phyloP scores from a whole-genome alignment of 2,797 vertebrate species.

The Cuculus canorus region DNA sequence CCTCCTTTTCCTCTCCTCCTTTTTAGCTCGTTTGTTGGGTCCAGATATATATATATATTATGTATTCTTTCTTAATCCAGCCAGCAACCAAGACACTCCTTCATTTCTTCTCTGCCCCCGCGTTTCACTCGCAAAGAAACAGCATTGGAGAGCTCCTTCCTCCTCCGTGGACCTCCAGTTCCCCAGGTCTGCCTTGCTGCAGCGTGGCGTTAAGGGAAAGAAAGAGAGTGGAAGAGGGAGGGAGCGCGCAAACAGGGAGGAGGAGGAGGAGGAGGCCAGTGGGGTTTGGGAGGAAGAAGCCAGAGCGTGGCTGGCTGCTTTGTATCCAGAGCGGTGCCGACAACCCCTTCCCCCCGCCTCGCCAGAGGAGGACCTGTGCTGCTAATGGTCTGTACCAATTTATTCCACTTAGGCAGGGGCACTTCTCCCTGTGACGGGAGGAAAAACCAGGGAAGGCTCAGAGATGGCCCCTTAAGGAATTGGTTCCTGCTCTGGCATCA shows the following conservation, averaged over 20 bases:
- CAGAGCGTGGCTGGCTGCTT: constrained; percentile 82
- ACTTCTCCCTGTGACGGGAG: constrained; percentile 44
- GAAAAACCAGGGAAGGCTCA: constrained; percentile 13
- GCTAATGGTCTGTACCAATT: constrained; percentile 90
- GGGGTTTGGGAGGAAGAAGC: constrained; percentile 57
- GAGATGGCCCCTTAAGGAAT: constrained; percentile 21
- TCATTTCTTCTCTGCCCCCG: not conserved
- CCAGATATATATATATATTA: not conserved
- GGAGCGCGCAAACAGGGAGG: not conserved
- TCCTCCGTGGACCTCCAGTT: not conserved
- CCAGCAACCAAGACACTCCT: not conserved
- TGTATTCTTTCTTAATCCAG: constrained; percentile 27
- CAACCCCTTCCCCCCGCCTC: constrained; percentile 61
- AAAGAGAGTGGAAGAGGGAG: constrained; percentile 44
- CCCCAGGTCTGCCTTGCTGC: constrained; percentile 39
- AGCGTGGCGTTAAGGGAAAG: constrained; percentile 21
- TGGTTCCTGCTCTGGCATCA: constrained; percentile 40
- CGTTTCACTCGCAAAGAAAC: not conserved
- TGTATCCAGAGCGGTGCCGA: constrained; percentile 78
- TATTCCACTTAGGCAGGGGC: constrained; percentile 83
- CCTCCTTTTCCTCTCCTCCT: constrained; percentile 46
- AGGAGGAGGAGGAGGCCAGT: constrained; percentile 64
- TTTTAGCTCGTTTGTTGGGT: constrained; percentile 43
- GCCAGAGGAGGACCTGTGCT: constrained; percentile 64
- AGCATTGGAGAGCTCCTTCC: not conserved